phyloP scores from a whole-genome alignment of 1,140 invertebrate species.

The Drosophila baimaii region DNA sequence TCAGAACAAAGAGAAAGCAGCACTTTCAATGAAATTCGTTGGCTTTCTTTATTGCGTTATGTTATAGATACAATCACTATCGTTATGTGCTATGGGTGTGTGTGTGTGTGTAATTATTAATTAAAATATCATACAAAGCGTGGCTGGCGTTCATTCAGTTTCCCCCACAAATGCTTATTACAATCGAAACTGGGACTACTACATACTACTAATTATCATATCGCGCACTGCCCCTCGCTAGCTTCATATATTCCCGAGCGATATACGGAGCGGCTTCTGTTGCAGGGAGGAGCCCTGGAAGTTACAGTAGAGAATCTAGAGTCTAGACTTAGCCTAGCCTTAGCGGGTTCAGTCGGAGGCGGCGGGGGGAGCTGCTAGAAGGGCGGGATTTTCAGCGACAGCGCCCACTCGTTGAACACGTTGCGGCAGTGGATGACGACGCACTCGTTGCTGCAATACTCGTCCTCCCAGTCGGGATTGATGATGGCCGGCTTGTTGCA shows the following conservation, averaged over 20 bases:
- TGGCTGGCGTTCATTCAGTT: conserved; percentile 2
- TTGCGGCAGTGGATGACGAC: conserved; percentile 96
- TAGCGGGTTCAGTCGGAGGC: conserved; percentile 8
- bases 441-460: conserved; percentile 99
- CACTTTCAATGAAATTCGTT: background rate
- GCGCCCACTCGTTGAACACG: conserved; percentile 79
- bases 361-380: conserved; percentile 26
- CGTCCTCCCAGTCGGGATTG: conserved; percentile 97
- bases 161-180: conserved; percentile 11
- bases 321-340: conserved; percentile 22
- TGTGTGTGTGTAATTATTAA: too few relatives aligned
- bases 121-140: conserved; percentile 30
- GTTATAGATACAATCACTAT: background rate
- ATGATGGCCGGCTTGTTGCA: conserved; percentile 95
- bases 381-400: conserved; percentile 61
- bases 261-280: conserved; percentile 1
- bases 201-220: conserved; percentile 22
- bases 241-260: background rate
- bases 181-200: conserved; percentile 25
- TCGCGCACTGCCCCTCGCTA: background rate
- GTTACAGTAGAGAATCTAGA: background rate
- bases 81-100: background rate
- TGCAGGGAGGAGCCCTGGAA: background rate
- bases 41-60: conserved; percentile 3
- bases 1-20: background rate